Conservation (phyloP, 2,888 invertebrate species). For the Diaprepes abbreviatus region DNA sequence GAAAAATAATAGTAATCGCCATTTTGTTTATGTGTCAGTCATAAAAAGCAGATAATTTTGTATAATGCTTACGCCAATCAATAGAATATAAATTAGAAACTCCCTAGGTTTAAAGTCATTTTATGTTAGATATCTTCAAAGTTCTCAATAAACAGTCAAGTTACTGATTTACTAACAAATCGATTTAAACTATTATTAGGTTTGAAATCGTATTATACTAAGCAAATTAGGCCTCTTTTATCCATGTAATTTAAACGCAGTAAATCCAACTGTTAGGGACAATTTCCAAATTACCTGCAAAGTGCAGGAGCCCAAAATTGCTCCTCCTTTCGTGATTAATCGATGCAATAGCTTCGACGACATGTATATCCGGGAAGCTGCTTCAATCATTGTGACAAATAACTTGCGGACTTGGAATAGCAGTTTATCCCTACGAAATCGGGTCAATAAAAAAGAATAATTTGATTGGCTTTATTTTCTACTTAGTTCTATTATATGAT, state of each 20-base stretch:
- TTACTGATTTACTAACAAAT: background rate
- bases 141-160: too few relatives aligned
- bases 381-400: conserved; percentile 67
- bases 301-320: conserved; percentile 48
- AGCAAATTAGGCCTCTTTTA: conserved; percentile 10
- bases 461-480: background rate
- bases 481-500: too few relatives aligned
- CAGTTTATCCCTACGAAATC: conserved; percentile 37
- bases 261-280: conserved; percentile 45
- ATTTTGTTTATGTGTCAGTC: too few relatives aligned
- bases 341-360: conserved; percentile 65
- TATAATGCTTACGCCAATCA: too few relatives aligned
- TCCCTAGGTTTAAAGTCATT: too few relatives aligned
- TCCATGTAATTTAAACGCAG: conserved; percentile 35
- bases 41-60: too few relatives aligned
- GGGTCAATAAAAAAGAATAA: conserved; percentile 4
- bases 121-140: too few relatives aligned
- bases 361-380: conserved; percentile 65
- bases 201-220: background rate
- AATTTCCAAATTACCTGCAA: conserved; percentile 49
- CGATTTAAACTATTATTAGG: background rate
- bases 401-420: conserved; percentile 56
- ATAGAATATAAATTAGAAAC: too few relatives aligned
- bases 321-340: conserved; percentile 61
- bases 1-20: too few relatives aligned